These are phyloP conservation scores for Drosophila diplacantha DNA, from an alignment of 2,888 invertebrate species.

Conservation along the genomic window DNA sequence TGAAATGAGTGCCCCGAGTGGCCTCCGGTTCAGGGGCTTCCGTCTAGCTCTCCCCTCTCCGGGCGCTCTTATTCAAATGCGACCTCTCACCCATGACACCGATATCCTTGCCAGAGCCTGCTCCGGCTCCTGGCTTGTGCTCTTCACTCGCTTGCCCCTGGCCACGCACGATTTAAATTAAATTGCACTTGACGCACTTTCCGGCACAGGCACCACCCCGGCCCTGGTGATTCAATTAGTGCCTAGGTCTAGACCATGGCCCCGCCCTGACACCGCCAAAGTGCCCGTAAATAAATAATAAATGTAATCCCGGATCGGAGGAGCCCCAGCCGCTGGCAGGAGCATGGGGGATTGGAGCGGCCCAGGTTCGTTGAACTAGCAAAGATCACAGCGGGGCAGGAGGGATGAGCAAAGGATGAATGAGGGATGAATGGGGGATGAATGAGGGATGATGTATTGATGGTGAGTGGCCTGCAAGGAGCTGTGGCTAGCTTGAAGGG, in stretches of 20 bases:
- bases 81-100: slow-evolving; percentile 13
- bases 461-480: not conserved
- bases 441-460: not conserved
- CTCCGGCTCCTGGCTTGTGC: slow-evolving; percentile 10
- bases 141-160: slow-evolving; percentile 49
- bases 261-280: slow-evolving; percentile 11
- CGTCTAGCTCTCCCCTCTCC: not conserved
- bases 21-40: slow-evolving; percentile 35
- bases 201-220: slow-evolving; percentile 33
- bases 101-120: slow-evolving; percentile 12
- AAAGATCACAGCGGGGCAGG: slow-evolving; percentile 11
- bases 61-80: slow-evolving; percentile 38
- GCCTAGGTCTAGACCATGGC: slow-evolving; percentile 10
- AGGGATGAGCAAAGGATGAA: slow-evolving; percentile 9
- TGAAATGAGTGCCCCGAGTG: slow-evolving; percentile 57
- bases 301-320: slow-evolving; percentile 24
- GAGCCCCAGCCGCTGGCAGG: not conserved
- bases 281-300: slow-evolving; percentile 40
- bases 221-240: slow-evolving; percentile 40
- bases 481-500: not conserved
- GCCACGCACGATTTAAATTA: slow-evolving; percentile 70
- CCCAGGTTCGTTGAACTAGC: slow-evolving; percentile 19
- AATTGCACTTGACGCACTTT: slow-evolving; percentile 67
- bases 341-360: slow-evolving; percentile 9
- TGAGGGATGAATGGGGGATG: slow-evolving; percentile 7